phyloP scores from a whole-genome alignment of 2,888 invertebrate species.

The Chloroclysta siterata region DNA sequence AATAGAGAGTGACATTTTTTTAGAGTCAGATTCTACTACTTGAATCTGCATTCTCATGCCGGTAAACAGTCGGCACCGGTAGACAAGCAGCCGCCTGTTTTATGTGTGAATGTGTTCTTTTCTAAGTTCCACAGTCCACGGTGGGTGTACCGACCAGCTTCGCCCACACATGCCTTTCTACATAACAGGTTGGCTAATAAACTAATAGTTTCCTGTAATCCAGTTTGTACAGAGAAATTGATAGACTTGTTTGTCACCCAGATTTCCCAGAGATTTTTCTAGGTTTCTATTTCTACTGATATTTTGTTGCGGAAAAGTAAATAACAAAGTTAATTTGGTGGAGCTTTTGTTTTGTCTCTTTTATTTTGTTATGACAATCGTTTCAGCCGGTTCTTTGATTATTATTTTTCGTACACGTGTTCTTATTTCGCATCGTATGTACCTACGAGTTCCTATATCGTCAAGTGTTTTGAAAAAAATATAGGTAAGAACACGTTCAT shows the following conservation, averaged over 20 bases:
- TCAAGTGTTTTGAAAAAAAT: neutral
- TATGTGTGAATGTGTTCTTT: slow-evolving; percentile 18
- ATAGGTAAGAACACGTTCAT: too few species aligned
- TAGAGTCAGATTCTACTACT: neutral
- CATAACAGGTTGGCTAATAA: slow-evolving; percentile 56
- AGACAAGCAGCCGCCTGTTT: slow-evolving; percentile 6
- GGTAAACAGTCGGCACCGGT: neutral
- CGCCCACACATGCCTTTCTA: slow-evolving; percentile 69
- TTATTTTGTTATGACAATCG: neutral
- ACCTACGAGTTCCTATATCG: neutral
- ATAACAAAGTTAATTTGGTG: neutral
- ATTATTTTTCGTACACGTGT: neutral
- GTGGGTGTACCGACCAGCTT: slow-evolving; percentile 51
- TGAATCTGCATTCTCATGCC: neutral
- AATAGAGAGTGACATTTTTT: too few species aligned
- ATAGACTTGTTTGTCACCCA: slow-evolving; percentile 23
- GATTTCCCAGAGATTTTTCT: slow-evolving; percentile 7
- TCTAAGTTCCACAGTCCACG: slow-evolving; percentile 40
- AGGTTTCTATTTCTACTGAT: neutral
- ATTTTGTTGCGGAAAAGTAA: neutral
- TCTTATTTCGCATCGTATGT: neutral
- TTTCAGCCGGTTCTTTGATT: neutral
- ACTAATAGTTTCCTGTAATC: slow-evolving; percentile 30
- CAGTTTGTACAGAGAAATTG: slow-evolving; percentile 27
- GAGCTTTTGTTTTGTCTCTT: neutral